A percentile compares a stretch with the other conserved stretches of the same genome.
Conservation (phyloP, 1,140 invertebrate species). For the Lysiphlebus fabarum region DNA sequence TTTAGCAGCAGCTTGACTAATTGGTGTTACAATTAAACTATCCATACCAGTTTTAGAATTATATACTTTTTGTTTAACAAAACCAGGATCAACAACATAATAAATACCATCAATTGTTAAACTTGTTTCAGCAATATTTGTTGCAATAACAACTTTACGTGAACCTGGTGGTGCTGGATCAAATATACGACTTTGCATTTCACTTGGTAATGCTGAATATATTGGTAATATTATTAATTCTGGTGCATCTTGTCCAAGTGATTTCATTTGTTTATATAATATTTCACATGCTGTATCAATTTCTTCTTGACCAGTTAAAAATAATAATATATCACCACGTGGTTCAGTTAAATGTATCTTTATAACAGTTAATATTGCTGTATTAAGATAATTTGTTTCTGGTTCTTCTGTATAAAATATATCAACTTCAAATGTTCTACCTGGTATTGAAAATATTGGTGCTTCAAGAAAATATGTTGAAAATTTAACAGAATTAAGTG, state of each 20-base stretch:
- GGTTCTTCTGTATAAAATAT: conserved; percentile 97
- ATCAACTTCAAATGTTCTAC: conserved; percentile 95
- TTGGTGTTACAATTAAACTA: conserved; percentile 96
- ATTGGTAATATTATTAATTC: conserved; percentile 97
- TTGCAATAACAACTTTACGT: conserved; percentile 97
- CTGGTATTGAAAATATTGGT: conserved; percentile 94
- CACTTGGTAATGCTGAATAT: conserved; percentile 96
- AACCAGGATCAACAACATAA: conserved; percentile 99
- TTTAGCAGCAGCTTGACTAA: conserved; percentile 95
- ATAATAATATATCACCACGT: conserved; percentile 89
- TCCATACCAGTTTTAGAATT: conserved; percentile 99
- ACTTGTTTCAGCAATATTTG: conserved; percentile 99
- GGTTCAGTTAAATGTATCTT: conserved; percentile 98
- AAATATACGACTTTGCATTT: conserved; percentile 99
- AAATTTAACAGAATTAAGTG: conserved; percentile 97
- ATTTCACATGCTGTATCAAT: conserved; percentile 99
- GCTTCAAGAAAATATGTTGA: conserved; percentile 96
- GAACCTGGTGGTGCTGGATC: conserved; percentile 97
- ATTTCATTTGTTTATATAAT: conserved; percentile 97
- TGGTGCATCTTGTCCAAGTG: conserved; percentile 93
- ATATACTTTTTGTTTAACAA: conserved; percentile 99
- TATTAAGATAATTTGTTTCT: conserved; percentile 98
- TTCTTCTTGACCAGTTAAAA: conserved; percentile 97
- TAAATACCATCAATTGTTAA: conserved; percentile 99
- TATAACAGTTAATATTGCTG: conserved; percentile 97